Percentiles rank a stretch among this genome's conserved stretches.
Conservation (phyloP, 2,797 vertebrate species). For the Anas acuta region DNA sequence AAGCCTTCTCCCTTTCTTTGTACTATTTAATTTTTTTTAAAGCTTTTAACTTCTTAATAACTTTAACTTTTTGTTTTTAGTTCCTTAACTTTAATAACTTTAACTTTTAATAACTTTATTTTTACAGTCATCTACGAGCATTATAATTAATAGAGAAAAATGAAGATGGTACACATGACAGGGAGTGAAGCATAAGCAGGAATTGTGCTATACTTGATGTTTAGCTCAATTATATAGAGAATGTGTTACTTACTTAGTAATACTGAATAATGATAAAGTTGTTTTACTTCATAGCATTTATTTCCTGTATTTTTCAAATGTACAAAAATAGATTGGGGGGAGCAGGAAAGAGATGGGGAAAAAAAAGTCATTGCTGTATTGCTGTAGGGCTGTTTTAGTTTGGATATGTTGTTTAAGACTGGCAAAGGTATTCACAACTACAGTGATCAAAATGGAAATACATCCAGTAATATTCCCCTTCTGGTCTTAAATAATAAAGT, state of each 20-base stretch:
- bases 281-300: background rate
- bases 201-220: background rate
- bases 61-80: no score
- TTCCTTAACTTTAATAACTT: no score
- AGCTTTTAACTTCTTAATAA: no score
- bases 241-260: background rate
- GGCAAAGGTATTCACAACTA: background rate
- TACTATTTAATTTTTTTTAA: background rate
- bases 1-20: background rate
- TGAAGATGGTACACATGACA: background rate
- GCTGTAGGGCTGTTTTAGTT: background rate
- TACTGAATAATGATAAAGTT: background rate
- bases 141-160: background rate
- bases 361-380: background rate
- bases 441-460: background rate
- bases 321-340: background rate
- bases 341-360: rapidly evolving
- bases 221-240: background rate
- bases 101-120: no score
- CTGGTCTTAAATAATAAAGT: background rate
- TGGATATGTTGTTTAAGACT: background rate
- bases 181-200: background rate
- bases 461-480: background rate
- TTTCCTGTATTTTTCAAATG: background rate
- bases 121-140: background rate